phyloP scores from a whole-genome alignment of 2,113 vertebrate species.

The Oryzias woworae region DNA sequence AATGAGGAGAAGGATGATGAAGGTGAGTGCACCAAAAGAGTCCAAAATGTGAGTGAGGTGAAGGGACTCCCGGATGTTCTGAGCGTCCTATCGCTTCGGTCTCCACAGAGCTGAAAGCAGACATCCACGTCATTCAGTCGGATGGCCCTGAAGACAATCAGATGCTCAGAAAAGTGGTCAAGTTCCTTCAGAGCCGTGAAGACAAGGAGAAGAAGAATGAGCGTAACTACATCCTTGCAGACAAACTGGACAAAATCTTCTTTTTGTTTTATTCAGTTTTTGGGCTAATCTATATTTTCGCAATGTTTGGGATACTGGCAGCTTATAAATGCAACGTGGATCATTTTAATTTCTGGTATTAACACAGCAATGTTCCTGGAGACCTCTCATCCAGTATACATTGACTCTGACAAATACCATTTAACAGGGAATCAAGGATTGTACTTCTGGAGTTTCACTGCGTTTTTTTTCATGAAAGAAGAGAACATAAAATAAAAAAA shows the following conservation, averaged over 20 bases:
- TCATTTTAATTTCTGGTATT: constrained; percentile 67
- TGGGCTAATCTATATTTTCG: constrained; percentile 26
- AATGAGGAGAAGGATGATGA: constrained; percentile 37
- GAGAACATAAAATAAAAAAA: too few species aligned
- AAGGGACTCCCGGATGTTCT: neutral
- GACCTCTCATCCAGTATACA: neutral
- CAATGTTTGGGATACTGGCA: constrained; percentile 28
- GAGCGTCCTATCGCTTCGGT: neutral
- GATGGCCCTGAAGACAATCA: constrained; percentile 12
- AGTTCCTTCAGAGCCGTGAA: constrained; percentile 51
- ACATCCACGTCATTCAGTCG: constrained; percentile 27
- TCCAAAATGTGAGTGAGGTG: neutral
- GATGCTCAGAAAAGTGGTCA: constrained; percentile 48
- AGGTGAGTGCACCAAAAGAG: neutral
- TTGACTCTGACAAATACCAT: too few species aligned
- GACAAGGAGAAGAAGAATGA: constrained; percentile 14
- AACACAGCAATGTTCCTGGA: neutral
- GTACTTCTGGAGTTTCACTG: too few species aligned
- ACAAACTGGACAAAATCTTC: constrained; percentile 54
- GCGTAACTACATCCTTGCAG: constrained; percentile 29
- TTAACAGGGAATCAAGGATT: too few species aligned
- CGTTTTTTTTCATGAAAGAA: too few species aligned
- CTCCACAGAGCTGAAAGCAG: constrained; percentile 32
- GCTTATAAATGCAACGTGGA: constrained; percentile 13
- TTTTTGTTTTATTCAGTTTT: constrained; percentile 54